Conservation (phyloP, 2,888 invertebrate species). For the Drosophila borborema region DNA sequence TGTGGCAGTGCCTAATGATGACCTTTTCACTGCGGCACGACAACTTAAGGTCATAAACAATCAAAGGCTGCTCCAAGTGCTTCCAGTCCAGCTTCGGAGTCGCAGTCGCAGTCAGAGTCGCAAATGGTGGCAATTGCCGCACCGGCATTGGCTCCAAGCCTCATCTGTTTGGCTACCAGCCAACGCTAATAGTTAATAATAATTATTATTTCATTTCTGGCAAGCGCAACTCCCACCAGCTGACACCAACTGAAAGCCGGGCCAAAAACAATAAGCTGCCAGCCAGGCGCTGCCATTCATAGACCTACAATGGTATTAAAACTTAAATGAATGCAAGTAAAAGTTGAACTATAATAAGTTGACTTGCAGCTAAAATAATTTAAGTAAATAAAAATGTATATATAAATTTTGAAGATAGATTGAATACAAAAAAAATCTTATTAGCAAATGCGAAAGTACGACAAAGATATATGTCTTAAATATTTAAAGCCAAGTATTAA, state of each 20-base stretch:
- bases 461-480: too few species aligned
- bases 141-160: constrained; percentile 32
- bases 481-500: too few species aligned
- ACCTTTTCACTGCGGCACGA: constrained; percentile 83
- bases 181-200: constrained; percentile 81
- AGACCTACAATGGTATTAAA: constrained; percentile 30
- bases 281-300: constrained; percentile 20
- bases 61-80: constrained; percentile 69
- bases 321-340: neutral
- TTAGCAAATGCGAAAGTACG: too few species aligned
- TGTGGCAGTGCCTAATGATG: constrained; percentile 73
- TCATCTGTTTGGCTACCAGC: constrained; percentile 63
- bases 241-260: constrained; percentile 78
- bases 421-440: too few species aligned
- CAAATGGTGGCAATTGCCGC: constrained; percentile 71
- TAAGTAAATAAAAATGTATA: neutral
- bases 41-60: constrained; percentile 83
- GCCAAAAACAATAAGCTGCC: constrained; percentile 73
- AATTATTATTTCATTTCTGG: constrained; percentile 82
- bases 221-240: constrained; percentile 79
- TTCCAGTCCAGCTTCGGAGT: constrained; percentile 25
- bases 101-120: constrained; percentile 18
- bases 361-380: neutral
- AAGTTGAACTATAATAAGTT: neutral
- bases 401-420: too few species aligned